A percentile compares a stretch with the other conserved stretches of the same genome.
Conservation (phyloP, 2,113 vertebrate genomes). For the Ceyx melanurus region DNA sequence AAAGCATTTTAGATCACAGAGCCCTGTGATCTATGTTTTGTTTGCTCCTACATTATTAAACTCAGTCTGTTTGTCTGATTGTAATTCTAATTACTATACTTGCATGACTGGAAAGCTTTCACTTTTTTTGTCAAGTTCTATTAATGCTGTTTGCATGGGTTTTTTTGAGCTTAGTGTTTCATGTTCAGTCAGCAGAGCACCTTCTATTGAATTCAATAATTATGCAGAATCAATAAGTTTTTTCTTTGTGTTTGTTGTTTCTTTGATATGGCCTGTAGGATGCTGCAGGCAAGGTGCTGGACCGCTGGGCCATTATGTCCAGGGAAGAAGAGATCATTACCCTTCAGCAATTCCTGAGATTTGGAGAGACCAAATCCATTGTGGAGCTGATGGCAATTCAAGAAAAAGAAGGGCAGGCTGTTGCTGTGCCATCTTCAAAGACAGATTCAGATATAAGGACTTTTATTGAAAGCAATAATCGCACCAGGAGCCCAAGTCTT, state of each 20-base stretch:
- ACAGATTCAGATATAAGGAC: constrained; percentile 98
- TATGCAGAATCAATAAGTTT: constrained; percentile 92
- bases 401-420: constrained; percentile 98
- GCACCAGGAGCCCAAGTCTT: constrained; percentile 94
- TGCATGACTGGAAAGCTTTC: constrained; percentile 75
- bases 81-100: constrained; percentile 73
- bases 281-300: constrained; percentile 98
- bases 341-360: constrained; percentile 98
- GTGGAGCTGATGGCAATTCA: constrained; percentile 99
- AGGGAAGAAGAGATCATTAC: constrained; percentile 99
- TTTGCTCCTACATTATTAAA: constrained; percentile 77
- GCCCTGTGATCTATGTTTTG: constrained; percentile 65
- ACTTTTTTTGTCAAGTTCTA: constrained; percentile 46
- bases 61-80: constrained; percentile 66
- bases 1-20: constrained; percentile 72
- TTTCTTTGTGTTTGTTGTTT: constrained; percentile 86
- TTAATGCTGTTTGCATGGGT: constrained; percentile 70
- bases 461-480: constrained; percentile 99
- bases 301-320: constrained; percentile 99
- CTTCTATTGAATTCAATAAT: constrained; percentile 79
- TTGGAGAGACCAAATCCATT: constrained; percentile 99
- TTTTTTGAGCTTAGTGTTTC: constrained; percentile 75
- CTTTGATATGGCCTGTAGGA: constrained; percentile 91
- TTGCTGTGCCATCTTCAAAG: constrained; percentile 96
- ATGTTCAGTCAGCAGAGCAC: constrained; percentile 74